These are phyloP conservation scores for Athalia rosae DNA, from an alignment of 2,888 invertebrate species.

Conservation along the genomic window DNA sequence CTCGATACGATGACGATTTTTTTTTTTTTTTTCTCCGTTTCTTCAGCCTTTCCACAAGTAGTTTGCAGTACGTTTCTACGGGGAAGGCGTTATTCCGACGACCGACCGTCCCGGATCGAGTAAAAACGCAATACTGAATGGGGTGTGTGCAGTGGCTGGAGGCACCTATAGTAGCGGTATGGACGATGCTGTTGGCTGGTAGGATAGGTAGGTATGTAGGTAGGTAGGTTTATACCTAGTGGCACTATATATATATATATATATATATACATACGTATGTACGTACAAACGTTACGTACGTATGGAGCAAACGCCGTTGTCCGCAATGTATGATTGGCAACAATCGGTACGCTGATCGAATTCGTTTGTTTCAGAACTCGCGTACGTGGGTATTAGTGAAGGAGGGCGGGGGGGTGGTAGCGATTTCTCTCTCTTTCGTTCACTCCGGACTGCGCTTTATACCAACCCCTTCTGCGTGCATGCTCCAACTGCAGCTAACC, in stretches of 20 bases:
- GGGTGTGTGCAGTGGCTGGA: background rate
- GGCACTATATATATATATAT: background rate
- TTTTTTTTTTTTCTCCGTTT: background rate
- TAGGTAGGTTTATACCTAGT: constrained; percentile 5
- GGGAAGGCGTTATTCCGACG: too few species aligned
- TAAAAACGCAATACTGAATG: constrained; percentile 72
- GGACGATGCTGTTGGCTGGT: constrained; percentile 53
- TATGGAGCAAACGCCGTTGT: background rate
- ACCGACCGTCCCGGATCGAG: constrained; percentile 61
- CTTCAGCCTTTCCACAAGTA: background rate
- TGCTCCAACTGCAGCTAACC: background rate
- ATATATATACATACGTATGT: too few species aligned
- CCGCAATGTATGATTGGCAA: constrained; percentile 72
- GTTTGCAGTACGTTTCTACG: background rate
- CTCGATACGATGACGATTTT: background rate
- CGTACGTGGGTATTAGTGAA: constrained; percentile 50
- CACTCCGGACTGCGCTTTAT: too few species aligned
- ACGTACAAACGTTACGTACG: background rate
- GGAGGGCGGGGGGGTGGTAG: constrained; percentile 13
- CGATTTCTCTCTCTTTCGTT: constrained; percentile 37
- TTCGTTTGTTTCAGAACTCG: constrained; percentile 70
- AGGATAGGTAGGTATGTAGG: background rate
- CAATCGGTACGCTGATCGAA: constrained; percentile 73
- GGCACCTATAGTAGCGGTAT: constrained; percentile 59
- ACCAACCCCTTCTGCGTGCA: background rate